Evolutionary conservation across 2,113 vertebrate species (phyloP).

Genomic region (Gorsachius goisagi): DNA sequence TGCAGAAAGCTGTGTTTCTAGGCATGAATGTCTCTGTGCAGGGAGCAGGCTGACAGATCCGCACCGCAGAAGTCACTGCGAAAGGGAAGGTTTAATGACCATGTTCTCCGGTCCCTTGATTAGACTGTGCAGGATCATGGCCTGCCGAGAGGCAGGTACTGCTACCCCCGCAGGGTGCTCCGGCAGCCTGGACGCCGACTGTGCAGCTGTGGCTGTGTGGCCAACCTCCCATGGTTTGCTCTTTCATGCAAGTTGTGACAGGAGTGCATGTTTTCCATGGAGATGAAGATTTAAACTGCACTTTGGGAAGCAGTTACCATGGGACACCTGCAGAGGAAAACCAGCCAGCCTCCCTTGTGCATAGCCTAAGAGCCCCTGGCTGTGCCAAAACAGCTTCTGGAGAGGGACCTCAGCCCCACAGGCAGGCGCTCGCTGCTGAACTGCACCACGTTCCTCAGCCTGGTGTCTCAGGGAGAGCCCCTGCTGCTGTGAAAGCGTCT

Average conservation of each 20-base stretch:
- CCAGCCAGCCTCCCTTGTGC: no score
- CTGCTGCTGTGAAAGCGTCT: not conserved
- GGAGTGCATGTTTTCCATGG: not conserved
- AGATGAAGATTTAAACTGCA: not conserved
- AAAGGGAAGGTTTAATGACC: not conserved
- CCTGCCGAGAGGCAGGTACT: not conserved
- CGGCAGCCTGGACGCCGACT: not conserved
- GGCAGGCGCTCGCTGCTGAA: not conserved
- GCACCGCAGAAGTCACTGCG: not conserved
- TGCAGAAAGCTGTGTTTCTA: not conserved
- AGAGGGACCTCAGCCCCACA: not conserved
- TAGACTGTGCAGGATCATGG: not conserved
- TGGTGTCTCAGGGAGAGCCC: not conserved
- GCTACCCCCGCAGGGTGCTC: not conserved
- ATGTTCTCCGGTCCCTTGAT: not conserved
- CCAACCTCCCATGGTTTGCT: not conserved
- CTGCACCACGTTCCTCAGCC: not conserved
- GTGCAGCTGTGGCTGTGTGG: not conserved
- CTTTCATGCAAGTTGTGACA: not conserved
- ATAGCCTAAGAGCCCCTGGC: no score
- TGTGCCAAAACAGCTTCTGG: not conserved
- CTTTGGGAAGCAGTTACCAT: not conserved
- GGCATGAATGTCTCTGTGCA: not conserved
- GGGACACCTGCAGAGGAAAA: not conserved
- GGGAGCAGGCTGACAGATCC: not conserved